Percentiles rank a stretch among this genome's conserved stretches.
phyloP scores from a whole-genome alignment of 2,797 vertebrate species.

The Anableps anableps region DNA sequence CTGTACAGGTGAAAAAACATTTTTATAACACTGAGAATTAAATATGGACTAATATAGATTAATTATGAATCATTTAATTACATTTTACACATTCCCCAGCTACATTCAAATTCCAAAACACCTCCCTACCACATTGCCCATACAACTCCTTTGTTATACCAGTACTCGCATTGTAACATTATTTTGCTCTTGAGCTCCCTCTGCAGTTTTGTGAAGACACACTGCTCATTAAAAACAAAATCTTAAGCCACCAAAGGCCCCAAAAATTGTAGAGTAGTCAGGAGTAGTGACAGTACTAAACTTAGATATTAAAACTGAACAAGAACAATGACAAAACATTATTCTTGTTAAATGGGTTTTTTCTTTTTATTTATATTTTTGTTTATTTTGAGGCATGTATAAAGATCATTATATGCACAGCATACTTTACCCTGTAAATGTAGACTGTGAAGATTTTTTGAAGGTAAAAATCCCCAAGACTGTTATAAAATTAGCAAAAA shows the following conservation, averaged over 20 bases:
- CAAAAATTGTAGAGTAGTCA: too few relatives aligned
- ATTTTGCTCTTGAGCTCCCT: too few relatives aligned
- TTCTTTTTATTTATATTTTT: neutral
- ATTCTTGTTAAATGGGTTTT: neutral
- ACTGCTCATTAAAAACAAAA: too few relatives aligned
- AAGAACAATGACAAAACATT: neutral
- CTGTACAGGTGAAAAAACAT: neutral
- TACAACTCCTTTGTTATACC: neutral
- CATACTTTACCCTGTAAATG: neutral
- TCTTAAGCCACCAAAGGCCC: too few relatives aligned
- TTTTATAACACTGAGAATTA: neutral
- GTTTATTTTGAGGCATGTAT: neutral
- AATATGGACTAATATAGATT: neutral
- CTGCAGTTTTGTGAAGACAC: too few relatives aligned
- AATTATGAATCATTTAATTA: neutral
- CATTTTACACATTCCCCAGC: neutral
- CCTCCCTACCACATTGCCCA: neutral
- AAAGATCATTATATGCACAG: neutral
- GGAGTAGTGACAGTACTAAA: too few relatives aligned
- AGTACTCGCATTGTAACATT: neutral
- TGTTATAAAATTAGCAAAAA: neutral
- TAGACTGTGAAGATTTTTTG: too few relatives aligned
- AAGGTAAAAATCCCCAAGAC: neutral
- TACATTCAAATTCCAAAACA: neutral
- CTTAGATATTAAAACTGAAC: neutral